These are phyloP conservation scores for Ditylenchus weischeri DNA, from an alignment of 2,888 invertebrate species.

Conservation along the genomic window DNA sequence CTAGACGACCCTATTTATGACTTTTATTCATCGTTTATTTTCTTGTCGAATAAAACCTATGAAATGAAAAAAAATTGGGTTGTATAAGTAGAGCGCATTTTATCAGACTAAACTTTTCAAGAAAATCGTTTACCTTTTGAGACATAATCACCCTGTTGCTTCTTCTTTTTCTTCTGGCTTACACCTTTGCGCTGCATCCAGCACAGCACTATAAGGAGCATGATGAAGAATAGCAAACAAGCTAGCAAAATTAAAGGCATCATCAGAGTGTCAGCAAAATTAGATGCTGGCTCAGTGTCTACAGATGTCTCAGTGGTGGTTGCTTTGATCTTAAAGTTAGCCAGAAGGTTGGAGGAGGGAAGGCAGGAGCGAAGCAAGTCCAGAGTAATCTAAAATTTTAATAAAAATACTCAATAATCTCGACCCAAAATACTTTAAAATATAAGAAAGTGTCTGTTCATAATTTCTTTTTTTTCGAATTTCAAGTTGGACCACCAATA, in stretches of 20 bases:
- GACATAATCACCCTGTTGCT: slow-evolving; percentile 29
- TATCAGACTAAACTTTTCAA: too few relatives aligned
- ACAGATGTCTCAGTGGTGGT: slow-evolving; percentile 9
- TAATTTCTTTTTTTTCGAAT: too few relatives aligned
- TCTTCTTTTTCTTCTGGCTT: slow-evolving; percentile 27
- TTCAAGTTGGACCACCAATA: too few relatives aligned
- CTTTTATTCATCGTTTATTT: too few relatives aligned
- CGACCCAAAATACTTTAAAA: background rate
- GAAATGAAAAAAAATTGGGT: too few relatives aligned
- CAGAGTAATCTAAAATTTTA: slow-evolving; percentile 18
- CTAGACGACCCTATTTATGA: too few relatives aligned
- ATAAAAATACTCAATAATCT: too few relatives aligned
- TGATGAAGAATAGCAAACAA: slow-evolving; percentile 77
- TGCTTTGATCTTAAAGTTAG: background rate
- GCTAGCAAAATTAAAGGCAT: slow-evolving; percentile 71
- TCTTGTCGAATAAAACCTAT: too few relatives aligned
- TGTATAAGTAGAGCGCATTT: too few relatives aligned
- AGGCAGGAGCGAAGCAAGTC: slow-evolving; percentile 24
- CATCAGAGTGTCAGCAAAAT: slow-evolving; percentile 69
- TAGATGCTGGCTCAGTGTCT: slow-evolving; percentile 7
- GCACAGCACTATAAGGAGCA: slow-evolving; percentile 67
- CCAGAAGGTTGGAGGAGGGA: slow-evolving; percentile 7
- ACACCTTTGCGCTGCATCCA: slow-evolving; percentile 40
- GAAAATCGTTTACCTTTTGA: slow-evolving; percentile 33
- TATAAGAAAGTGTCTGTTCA: background rate